Base-by-base conservation (phyloP, 35 echinoderm and acorn worm genomes). In the Patiria miniata region DNA sequence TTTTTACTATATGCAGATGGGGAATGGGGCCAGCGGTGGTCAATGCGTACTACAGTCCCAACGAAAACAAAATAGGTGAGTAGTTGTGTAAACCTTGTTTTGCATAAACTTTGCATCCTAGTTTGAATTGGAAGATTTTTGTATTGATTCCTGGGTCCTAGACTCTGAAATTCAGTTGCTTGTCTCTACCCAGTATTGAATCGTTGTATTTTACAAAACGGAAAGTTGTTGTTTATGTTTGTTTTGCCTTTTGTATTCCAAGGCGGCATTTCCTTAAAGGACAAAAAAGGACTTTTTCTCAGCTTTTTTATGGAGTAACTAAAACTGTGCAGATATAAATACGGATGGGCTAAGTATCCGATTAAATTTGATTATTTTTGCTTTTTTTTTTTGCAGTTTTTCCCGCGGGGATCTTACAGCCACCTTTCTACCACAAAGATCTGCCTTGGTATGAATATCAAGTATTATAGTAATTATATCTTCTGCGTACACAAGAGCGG, bases 341-440 rank as follows among this genome's bases (percentile, higher is more conserved):
- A n/a, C n/a, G n/a, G n/a, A n/a, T n/a, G n/a, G n/a, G n/a, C n/a
- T n/a, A n/a, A n/a, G n/a, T n/a, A n/a, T 16, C 60, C 19, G 7
- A 21, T 69, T 8, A 21, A 0, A 23, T 26, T 73, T 73, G 26
- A 26, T 36, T 28, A 28, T 22, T 16, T 33, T 7, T 36, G 30
- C 5, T 14, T 89, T 81, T 68, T 84, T 39, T 78, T 29, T 9
- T 94, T 85, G 5, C 60, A 95, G 93, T 95, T 33, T 95, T 95
- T 52, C 93, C 93, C 57, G 93, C 93, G 19, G 93, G 89, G 1
- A 95, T 95, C 22, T 85, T 95, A 18, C 93, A 95, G 47, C 93
- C 93, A 47, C 93, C 93, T 69, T 95, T 95, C 56, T 95, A 95
- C 73, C 82, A 94, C 59, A 51, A 80, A 5, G 52, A 90, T 37